Percentiles rank a stretch among this genome's conserved stretches.
phyloP scores from a whole-genome alignment of 2,888 invertebrate species.

The Tiphia femorata region DNA sequence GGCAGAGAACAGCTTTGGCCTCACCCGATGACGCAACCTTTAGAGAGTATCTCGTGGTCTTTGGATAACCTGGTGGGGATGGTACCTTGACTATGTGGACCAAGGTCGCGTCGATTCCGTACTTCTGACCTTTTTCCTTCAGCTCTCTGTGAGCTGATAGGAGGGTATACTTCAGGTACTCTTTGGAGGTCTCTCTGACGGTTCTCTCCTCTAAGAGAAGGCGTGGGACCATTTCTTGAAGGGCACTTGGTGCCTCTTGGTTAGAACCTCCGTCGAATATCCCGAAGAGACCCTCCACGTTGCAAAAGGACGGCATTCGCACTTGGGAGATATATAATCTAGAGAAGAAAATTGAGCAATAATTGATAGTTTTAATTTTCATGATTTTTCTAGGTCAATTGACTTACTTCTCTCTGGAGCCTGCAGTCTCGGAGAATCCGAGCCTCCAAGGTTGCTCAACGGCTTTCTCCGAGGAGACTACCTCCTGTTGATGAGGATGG shows the following conservation, averaged over 20 bases:
- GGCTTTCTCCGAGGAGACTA: conserved; percentile 69
- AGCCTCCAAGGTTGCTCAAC: conserved; percentile 81
- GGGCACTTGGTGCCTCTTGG: conserved; percentile 77
- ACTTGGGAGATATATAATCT: conserved; percentile 84
- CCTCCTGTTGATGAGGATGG: conserved; percentile 64
- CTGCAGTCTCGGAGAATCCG: conserved; percentile 89
- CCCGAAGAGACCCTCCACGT: conserved; percentile 85
- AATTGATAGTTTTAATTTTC: neutral
- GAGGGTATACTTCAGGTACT: conserved; percentile 88
- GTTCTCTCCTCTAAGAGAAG: conserved; percentile 84
- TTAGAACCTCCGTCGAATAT: conserved; percentile 86
- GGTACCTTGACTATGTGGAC: conserved; percentile 79
- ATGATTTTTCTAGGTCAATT: neutral
- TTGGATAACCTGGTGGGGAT: conserved; percentile 74
- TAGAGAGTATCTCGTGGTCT: conserved; percentile 75
- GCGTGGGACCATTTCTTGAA: conserved; percentile 84
- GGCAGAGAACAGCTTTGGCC: conserved; percentile 81
- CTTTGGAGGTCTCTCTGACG: conserved; percentile 83
- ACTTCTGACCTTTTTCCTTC: conserved; percentile 80
- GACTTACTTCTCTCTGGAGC: conserved; percentile 74
- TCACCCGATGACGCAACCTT: conserved; percentile 83
- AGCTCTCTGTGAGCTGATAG: conserved; percentile 84
- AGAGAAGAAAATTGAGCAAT: conserved; percentile 7
- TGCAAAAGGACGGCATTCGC: conserved; percentile 82
- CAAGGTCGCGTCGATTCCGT: conserved; percentile 80